Conservation (phyloP, 2,888 invertebrate genomes). For the Lasius fuliginosus region DNA sequence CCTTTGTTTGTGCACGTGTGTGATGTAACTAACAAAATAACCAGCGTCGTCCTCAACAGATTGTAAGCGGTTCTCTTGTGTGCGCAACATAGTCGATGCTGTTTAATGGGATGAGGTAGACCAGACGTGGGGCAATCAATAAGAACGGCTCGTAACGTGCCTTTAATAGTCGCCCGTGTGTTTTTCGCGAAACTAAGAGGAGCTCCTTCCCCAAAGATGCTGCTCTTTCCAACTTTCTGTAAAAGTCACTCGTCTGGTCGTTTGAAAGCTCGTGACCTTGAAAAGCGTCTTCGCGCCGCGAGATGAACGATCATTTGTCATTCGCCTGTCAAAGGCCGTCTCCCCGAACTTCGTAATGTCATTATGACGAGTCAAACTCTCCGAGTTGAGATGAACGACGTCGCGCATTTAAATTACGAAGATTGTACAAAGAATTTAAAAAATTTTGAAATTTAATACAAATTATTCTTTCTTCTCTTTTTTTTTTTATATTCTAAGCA, state of each 20-base stretch:
- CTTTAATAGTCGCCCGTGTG: slow-evolving; percentile 3
- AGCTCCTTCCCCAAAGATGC: not conserved
- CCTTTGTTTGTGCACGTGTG: not conserved
- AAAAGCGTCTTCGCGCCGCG: not conserved
- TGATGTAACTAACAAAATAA: not conserved
- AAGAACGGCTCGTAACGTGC: slow-evolving; percentile 27
- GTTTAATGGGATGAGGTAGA: slow-evolving; percentile 25
- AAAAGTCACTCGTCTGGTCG: slow-evolving; percentile 9
- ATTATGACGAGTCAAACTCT: slow-evolving; percentile 35
- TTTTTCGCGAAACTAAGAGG: slow-evolving; percentile 23
- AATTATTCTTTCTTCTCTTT: no score
- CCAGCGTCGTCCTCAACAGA: slow-evolving; percentile 5
- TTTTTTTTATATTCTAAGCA: not conserved
- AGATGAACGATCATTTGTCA: slow-evolving; percentile 44
- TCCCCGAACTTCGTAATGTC: slow-evolving; percentile 24
- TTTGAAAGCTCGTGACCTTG: slow-evolving; percentile 1
- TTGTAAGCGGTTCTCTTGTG: slow-evolving; percentile 32
- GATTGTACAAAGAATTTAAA: not conserved
- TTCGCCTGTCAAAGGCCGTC: slow-evolving; percentile 18
- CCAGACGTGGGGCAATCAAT: slow-evolving; percentile 18
- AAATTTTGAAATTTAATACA: not conserved
- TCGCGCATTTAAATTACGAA: not conserved
- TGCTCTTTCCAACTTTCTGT: slow-evolving; percentile 18
- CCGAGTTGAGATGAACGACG: not conserved
- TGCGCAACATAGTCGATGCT: slow-evolving; percentile 47